Base-by-base conservation (phyloP, 2,113 vertebrate genomes). In the Neomonachus schauinslandi region DNA sequence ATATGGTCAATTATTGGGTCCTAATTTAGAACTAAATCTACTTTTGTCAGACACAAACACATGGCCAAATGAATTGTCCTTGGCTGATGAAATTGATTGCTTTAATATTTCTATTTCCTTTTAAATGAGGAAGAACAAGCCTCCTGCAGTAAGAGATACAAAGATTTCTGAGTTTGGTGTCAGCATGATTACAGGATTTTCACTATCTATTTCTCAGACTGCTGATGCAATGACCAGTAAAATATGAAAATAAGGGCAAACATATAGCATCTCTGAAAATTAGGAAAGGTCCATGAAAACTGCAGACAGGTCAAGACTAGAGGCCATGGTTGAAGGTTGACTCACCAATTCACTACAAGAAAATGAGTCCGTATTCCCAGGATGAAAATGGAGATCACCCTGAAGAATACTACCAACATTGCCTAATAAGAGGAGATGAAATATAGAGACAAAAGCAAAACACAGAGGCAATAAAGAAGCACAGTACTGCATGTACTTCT, bases 251-350 rank as follows among this genome's bases (percentile, higher is more conserved):
- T 77, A 72, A 84, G 24, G 22, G 49, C 31, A 85, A 88, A 55
- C 46, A 92, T 46, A n/a, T n/a, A 95, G 46, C 28, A 90, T 21
- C 14, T 72, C 28, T 95, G 31, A 65, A 95, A 89, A 89, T 12
- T 57, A 46, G 36, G 16, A 84, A 89, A 61, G 42, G 8, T 77
- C 24, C 76, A 76, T 69, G 18, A 84, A 79, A 89, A 28, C 51
- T 26, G 12, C 14, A 83, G 49, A 79, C 7, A 74, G 8, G 16
- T 33, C 13, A 46, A 85, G n/a, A 63, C 26, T n/a, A 61, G 26
- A 80, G 3, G 9, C 5, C 11, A 12, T 42, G n/a, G n/a, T 36
- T 84, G 42, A 71, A 94, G 31, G 33, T 81, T 96, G 42, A 76
- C 7, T 33, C 2, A 84, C 13, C 14, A 26, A 19, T 61, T 69